Percentiles rank a stretch among this genome's conserved stretches.
phyloP scores from a whole-genome alignment of 2,888 invertebrate genomes.

The Platypus cylindrus region DNA sequence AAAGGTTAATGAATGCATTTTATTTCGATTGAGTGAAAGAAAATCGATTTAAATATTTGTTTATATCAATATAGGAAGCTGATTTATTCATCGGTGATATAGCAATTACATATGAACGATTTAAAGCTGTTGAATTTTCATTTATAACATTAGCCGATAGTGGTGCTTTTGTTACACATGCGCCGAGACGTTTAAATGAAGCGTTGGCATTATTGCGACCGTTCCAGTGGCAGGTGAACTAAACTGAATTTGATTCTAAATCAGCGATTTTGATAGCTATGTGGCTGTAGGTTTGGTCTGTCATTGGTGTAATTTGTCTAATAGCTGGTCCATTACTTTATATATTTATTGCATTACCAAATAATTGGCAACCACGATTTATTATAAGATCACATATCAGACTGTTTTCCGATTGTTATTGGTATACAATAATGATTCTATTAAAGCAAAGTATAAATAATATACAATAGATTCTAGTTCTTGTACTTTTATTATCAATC shows the following conservation, averaged over 20 bases:
- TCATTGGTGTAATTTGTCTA: conserved; percentile 49
- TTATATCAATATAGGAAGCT: conserved; percentile 40
- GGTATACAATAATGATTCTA: conserved; percentile 60
- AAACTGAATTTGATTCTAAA: background rate
- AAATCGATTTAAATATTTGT: background rate
- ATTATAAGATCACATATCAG: conserved; percentile 28
- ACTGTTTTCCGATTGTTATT: conserved; percentile 50
- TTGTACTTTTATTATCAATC: too few relatives aligned
- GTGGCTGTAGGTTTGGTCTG: conserved; percentile 53
- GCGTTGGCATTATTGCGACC: conserved; percentile 61
- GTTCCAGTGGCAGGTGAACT: conserved; percentile 52
- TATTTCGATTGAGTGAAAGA: background rate
- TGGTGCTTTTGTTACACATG: conserved; percentile 63
- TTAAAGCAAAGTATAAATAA: conserved; percentile 49
- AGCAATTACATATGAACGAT: conserved; percentile 58
- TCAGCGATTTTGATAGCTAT: background rate
- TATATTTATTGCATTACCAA: conserved; percentile 51
- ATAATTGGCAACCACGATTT: conserved; percentile 39
- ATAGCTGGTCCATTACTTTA: conserved; percentile 59
- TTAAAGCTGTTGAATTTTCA: conserved; percentile 61
- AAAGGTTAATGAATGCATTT: conserved; percentile 43
- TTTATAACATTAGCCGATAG: conserved; percentile 65
- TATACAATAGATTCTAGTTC: too few relatives aligned
- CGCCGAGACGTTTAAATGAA: conserved; percentile 59
- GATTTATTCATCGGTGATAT: conserved; percentile 66